Percentiles rank a stretch among this genome's conserved stretches.
Conservation (phyloP, 2,888 invertebrate genomes). For the Troglohyphantes excavatus region DNA sequence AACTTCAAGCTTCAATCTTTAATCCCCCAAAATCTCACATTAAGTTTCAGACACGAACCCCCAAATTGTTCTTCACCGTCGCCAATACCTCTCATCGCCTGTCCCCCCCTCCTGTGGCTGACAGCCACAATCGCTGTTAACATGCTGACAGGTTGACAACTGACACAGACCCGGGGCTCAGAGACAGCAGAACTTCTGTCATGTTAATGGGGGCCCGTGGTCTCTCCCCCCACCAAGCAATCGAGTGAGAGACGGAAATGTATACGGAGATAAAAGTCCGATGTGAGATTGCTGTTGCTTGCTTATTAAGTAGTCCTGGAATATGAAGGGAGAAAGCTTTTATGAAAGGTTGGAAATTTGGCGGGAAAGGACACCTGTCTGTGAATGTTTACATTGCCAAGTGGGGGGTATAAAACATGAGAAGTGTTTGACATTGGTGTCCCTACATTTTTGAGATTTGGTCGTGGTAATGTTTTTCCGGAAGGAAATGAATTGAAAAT, state of each 20-base stretch:
- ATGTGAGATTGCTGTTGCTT: background rate
- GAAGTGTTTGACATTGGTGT: background rate
- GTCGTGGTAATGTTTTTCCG: background rate
- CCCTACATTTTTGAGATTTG: background rate
- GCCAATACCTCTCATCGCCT: background rate
- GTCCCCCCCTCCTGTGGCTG: constrained; percentile 6
- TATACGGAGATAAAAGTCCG: background rate
- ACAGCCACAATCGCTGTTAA: constrained; percentile 76
- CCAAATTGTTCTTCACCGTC: background rate
- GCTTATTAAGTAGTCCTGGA: background rate
- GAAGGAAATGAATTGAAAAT: too few species aligned
- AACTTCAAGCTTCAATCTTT: too few species aligned
- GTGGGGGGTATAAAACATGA: background rate
- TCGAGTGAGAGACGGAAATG: constrained; percentile 43
- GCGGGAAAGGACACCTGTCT: constrained; percentile 41
- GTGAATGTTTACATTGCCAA: constrained; percentile 1
- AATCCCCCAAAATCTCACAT: too few species aligned
- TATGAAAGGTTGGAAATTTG: background rate
- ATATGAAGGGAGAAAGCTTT: background rate
- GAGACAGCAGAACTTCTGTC: constrained; percentile 54
- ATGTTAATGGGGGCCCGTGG: constrained; percentile 48
- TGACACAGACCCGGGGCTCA: constrained; percentile 65
- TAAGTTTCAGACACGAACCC: background rate
- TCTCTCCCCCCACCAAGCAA: background rate
- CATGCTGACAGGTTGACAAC: constrained; percentile 74